Evolutionary conservation across 2,888 invertebrate species (phyloP).

Genomic region (Pyrochroa serraticornis): DNA sequence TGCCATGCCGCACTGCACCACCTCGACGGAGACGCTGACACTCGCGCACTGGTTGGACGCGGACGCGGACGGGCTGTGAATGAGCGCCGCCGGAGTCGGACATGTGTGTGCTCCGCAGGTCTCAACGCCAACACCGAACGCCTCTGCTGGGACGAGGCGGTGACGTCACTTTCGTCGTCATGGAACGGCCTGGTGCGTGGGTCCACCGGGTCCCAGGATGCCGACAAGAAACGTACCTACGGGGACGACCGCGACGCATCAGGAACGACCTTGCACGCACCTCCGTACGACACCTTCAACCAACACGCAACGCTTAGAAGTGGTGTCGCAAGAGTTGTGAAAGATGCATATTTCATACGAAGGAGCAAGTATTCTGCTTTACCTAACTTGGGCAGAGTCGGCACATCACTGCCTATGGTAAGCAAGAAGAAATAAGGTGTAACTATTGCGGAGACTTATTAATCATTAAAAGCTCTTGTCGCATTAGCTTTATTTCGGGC

Average conservation of each 20-base stretch:
- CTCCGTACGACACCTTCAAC: constrained; percentile 31
- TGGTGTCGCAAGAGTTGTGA: too few relatives aligned
- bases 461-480: too few relatives aligned
- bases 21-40: constrained; percentile 59
- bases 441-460: too few relatives aligned
- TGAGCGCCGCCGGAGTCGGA: constrained; percentile 26
- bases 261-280: constrained; percentile 33
- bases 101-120: constrained; percentile 53
- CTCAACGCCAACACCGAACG: constrained; percentile 41
- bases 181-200: constrained; percentile 44
- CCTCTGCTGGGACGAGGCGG: constrained; percentile 48
- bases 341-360: too few relatives aligned
- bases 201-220: constrained; percentile 31
- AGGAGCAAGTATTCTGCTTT: too few relatives aligned
- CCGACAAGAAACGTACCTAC: not conserved
- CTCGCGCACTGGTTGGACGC: constrained; percentile 46
- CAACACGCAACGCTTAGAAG: too few relatives aligned
- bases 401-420: too few relatives aligned
- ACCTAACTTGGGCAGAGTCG: too few relatives aligned
- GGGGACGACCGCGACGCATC: too few relatives aligned
- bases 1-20: constrained; percentile 60
- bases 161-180: constrained; percentile 55
- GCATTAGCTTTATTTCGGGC: too few relatives aligned
- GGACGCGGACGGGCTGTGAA: constrained; percentile 47
- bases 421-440: too few relatives aligned